Base-by-base conservation (phyloP, 1,140 invertebrate genomes). In the Drosophila repletoides region DNA sequence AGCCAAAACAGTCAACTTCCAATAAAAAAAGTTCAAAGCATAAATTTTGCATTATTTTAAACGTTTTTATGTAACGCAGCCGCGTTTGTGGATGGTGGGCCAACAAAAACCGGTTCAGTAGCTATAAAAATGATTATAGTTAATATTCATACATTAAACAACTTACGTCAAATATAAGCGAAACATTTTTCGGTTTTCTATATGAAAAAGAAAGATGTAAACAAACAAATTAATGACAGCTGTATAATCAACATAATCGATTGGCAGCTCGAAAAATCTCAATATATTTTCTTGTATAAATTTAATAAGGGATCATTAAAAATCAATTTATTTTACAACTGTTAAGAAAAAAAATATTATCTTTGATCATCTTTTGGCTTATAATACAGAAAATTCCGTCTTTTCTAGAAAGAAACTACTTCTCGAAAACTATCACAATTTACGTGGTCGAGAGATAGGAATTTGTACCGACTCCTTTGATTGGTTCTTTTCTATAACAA, bases 61-160 rank as follows among this genome's bases (percentile, higher is more conserved):
- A 38, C 55, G 51, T 66, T 34, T 66, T 49, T 51, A 31, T 66
- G 63, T 66, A 66, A 66, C 28, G 9, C 34, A 4, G 2, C 41
- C n/a, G n/a, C n/a, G n/a, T 38, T 10, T 38, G 2, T 14, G 45
- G 15, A 6, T 10, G 29, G 9, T 29, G 12, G 12, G n/a, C 15
- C 43, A 40, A 24, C n/a, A n/a, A 40, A 51, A 66, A 66, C 63
- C 12, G 41, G 63, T 45, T 28, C 4, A 9, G 12, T 3, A 5
- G 15, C n/a, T 14, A 60, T 15, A 22, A 31, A 40, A 6, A 52
- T 28, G 19, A 29, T 2, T 56, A 10, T 33, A 58, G 58, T 64
- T 40, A 65, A 49, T 58, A 65, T 58, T 58, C 53, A 59, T 59
- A 21, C 41, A 33, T 21, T 17, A 15, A 40, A 48, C 56, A 49